Conservation (phyloP, 2,113 vertebrate species). For the Puma concolor region DNA sequence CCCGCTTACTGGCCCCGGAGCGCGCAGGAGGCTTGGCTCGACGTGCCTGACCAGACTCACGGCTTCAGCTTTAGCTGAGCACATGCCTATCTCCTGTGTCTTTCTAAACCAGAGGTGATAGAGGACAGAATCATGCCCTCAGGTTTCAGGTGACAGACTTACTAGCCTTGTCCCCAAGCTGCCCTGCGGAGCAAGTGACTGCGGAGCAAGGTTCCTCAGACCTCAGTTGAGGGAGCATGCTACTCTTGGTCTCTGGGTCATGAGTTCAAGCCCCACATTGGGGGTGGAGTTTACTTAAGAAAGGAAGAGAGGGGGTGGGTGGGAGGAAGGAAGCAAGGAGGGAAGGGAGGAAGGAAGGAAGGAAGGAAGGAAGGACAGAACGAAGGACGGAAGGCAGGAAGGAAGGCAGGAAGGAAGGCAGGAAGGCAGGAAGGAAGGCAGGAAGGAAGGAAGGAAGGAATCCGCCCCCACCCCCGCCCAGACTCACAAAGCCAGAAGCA, state of each 20-base stretch:
- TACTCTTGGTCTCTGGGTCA: neutral
- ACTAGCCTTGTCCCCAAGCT: neutral
- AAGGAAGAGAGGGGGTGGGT: too few species aligned
- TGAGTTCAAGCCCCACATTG: neutral
- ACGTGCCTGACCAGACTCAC: fast-evolving
- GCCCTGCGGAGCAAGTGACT: neutral
- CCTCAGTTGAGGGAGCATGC: neutral
- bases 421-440: neutral
- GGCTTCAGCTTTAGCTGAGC: fast-evolving
- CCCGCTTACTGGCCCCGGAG: neutral
- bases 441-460: neutral
- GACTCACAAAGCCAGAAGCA: neutral
- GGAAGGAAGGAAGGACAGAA: neutral
- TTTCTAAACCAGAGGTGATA: neutral
- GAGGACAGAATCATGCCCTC: neutral
- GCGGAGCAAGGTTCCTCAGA: too few species aligned
- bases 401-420: neutral
- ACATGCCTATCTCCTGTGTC: neutral
- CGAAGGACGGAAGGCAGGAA: neutral
- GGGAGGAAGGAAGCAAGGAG: too few species aligned
- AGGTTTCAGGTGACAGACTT: neutral
- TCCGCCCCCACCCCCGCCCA: neutral
- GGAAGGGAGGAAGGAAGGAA: too few species aligned
- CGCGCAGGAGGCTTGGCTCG: fast-evolving
- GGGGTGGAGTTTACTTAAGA: neutral